Percentiles rank a stretch among this genome's conserved stretches.
These are phyloP conservation scores for Trichogramma pretiosum DNA, from an alignment of 1,140 invertebrate species.

Conservation along the genomic window DNA sequence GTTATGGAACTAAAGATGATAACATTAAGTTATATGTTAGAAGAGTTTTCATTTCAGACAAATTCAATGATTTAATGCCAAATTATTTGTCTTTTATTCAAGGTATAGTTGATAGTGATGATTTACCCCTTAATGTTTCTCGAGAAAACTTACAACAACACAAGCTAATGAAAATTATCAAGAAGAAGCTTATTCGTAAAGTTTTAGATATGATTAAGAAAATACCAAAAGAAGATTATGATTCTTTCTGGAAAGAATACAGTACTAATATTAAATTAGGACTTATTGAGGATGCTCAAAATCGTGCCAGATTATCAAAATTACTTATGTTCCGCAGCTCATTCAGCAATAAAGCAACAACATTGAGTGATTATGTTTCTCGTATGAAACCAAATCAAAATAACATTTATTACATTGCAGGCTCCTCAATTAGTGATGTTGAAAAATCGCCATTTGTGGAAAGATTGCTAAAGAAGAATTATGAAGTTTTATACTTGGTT, in stretches of 20 bases:
- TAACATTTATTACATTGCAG: constrained; percentile 95
- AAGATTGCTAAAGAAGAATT: constrained; percentile 84
- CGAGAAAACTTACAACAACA: constrained; percentile 97
- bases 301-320: constrained; percentile 91
- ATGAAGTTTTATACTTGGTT: constrained; percentile 90
- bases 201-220: constrained; percentile 98
- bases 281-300: constrained; percentile 94
- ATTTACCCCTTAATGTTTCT: constrained; percentile 95
- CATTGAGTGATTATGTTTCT: constrained; percentile 81
- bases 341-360: constrained; percentile 59
- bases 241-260: constrained; percentile 98
- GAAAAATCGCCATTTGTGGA: constrained; percentile 94
- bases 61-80: constrained; percentile 99
- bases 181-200: constrained; percentile 97
- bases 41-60: constrained; percentile 97
- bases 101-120: constrained; percentile 98
- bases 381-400: constrained; percentile 98
- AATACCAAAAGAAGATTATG: constrained; percentile 81
- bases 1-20: constrained; percentile 88
- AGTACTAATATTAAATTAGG: constrained; percentile 97
- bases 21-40: constrained; percentile 96
- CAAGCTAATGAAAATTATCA: constrained; percentile 97
- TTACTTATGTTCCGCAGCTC: constrained; percentile 88
- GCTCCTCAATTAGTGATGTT: constrained; percentile 77
- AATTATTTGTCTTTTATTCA: constrained; percentile 92